Evolutionary conservation across 2,888 invertebrate species (phyloP).

Genomic region (Metellina segmentata): DNA sequence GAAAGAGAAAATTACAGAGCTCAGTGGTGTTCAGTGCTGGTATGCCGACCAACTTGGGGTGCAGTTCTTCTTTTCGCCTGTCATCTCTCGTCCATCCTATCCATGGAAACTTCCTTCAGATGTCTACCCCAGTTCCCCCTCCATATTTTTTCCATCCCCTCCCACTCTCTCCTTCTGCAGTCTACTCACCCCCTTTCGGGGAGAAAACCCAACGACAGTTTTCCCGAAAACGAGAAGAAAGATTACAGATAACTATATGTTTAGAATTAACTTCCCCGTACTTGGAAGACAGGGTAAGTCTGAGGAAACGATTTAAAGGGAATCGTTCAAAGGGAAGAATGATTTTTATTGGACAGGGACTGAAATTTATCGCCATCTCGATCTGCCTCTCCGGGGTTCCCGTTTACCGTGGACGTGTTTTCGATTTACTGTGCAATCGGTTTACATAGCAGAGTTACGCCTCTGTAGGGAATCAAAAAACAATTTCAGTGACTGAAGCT

Average conservation of each 20-base stretch:
- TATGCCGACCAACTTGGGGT: conserved; percentile 30
- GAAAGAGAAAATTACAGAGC: conserved; percentile 46
- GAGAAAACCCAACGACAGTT: conserved; percentile 25
- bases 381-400: background rate
- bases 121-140: background rate
- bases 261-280: conserved; percentile 66
- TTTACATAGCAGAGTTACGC: background rate
- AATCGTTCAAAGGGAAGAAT: conserved; percentile 50
- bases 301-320: conserved; percentile 62
- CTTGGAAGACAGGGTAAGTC: conserved; percentile 20
- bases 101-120: conserved; percentile 51
- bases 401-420: conserved; percentile 5
- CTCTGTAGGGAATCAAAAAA: conserved; percentile 45
- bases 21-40: conserved; percentile 25
- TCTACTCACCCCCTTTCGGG: too few relatives aligned
- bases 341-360: conserved; percentile 73
- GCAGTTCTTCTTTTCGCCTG: conserved; percentile 42
- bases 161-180: background rate
- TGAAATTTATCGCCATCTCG: background rate
- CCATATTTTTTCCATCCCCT: conserved; percentile 3
- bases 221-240: conserved; percentile 58
- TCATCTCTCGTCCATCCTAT: conserved; percentile 57
- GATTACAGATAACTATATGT: conserved; percentile 74
- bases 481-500: conserved; percentile 36
- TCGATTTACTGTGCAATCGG: conserved; percentile 28